Evolutionary conservation across 64 coral and sea anemone species (phyloP).

Genomic region (Anthopleura sola): DNA sequence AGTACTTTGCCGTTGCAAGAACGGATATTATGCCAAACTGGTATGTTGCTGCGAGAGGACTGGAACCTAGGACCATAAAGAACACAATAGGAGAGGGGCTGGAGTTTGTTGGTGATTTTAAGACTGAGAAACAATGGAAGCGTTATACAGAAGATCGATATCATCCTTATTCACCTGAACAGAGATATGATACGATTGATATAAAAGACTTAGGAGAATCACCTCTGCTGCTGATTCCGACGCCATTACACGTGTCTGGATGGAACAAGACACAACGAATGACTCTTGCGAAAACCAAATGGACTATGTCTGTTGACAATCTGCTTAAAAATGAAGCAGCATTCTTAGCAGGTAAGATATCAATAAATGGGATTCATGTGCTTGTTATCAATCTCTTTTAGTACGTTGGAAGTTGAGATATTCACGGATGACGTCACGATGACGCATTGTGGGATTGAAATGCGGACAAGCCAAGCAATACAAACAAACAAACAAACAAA

Average conservation of each 20-base stretch:
- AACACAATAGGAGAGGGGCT: conserved; percentile 65
- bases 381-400: background rate
- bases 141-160: conserved; percentile 48
- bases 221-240: conserved; percentile 29
- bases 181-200: conserved; percentile 53
- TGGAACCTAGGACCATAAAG: conserved; percentile 38
- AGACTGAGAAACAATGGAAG: conserved; percentile 68
- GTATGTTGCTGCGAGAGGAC: conserved; percentile 59
- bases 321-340: conserved; percentile 36
- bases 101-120: conserved; percentile 73
- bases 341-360: conserved; percentile 9
- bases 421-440: no score
- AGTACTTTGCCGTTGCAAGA: conserved; percentile 55
- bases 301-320: conserved; percentile 18
- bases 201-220: conserved; percentile 33
- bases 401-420: no score
- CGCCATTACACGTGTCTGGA: conserved; percentile 18
- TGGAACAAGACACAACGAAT: background rate
- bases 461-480: no score
- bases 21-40: conserved; percentile 83
- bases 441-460: no score
- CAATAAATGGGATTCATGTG: background rate
- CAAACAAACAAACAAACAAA: no score
- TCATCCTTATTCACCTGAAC: conserved; percentile 51
- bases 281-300: conserved; percentile 19